Conservation (phyloP, 2,888 invertebrate species). For the Aradus depressus region DNA sequence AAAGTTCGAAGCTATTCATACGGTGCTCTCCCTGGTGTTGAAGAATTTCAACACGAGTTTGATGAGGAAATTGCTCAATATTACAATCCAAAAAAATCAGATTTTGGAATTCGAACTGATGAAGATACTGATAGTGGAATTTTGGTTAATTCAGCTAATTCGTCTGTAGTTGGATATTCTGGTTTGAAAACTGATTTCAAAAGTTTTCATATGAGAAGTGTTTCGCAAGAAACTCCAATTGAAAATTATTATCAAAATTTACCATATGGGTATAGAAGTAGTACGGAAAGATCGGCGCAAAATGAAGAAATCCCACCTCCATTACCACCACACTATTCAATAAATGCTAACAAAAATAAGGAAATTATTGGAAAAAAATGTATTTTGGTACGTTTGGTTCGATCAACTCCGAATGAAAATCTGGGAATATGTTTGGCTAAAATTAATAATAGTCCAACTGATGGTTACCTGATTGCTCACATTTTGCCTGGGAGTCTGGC, state of each 20-base stretch:
- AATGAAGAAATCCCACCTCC: conserved; percentile 23
- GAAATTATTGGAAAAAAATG: conserved; percentile 31
- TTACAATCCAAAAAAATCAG: conserved; percentile 32
- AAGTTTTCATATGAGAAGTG: conserved; percentile 25
- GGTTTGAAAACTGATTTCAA: conserved; percentile 26
- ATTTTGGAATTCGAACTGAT: conserved; percentile 9
- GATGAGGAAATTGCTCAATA: conserved; percentile 45
- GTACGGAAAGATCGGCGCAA: conserved; percentile 6
- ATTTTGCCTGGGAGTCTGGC: conserved; percentile 59
- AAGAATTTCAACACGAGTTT: conserved; percentile 46
- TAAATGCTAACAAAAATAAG: conserved; percentile 7
- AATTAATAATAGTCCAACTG: conserved; percentile 46
- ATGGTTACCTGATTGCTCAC: conserved; percentile 59
- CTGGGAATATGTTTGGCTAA: conserved; percentile 62
- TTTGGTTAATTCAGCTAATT: conserved; percentile 57
- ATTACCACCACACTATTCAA: conserved; percentile 23
- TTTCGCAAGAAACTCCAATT: conserved; percentile 25
- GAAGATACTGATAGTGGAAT: conserved; percentile 62
- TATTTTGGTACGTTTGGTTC: conserved; percentile 44
- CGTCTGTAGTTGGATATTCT: conserved; percentile 50
- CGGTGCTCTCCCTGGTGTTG: conserved; percentile 58
- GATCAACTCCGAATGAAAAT: conserved; percentile 48
- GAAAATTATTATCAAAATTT: conserved; percentile 23
- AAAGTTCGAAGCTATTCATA: conserved; percentile 56
- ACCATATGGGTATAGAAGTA: conserved; percentile 12